Conservation (phyloP, 2,797 vertebrate genomes). For the Cyprinella venusta region DNA sequence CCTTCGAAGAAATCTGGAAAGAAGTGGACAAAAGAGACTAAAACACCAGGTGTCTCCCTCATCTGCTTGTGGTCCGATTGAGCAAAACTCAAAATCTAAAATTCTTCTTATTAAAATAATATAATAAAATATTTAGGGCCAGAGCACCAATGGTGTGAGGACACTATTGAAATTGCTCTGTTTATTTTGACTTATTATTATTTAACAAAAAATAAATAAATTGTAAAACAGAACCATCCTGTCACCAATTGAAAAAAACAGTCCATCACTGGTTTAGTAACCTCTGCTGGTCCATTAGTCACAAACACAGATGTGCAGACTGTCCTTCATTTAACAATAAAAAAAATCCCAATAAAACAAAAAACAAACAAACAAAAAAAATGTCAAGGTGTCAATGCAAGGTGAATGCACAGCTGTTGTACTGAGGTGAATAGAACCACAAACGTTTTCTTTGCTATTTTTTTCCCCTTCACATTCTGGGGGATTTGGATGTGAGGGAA, state of each 20-base stretch:
- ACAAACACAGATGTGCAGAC: slow-evolving; percentile 23
- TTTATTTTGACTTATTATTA: not conserved
- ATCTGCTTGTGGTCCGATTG: too few species aligned
- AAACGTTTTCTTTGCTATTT: slow-evolving; percentile 4
- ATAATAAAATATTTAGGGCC: too few species aligned
- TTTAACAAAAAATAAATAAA: not conserved
- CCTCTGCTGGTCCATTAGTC: not conserved
- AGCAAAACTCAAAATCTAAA: not conserved
- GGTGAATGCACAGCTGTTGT: slow-evolving; percentile 19
- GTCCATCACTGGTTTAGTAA: not conserved
- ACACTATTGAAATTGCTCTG: too few species aligned
- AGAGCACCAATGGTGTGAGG: too few species aligned
- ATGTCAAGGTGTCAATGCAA: slow-evolving; percentile 5
- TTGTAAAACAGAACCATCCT: not conserved
- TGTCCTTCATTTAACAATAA: slow-evolving; percentile 20
- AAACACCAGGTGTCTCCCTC: too few species aligned
- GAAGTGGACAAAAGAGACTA: too few species aligned
- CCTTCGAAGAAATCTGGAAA: too few species aligned
- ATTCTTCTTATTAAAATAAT: not conserved
- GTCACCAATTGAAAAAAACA: too few species aligned
- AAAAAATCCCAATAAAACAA: slow-evolving; percentile 9
- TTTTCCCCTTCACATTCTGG: not conserved
- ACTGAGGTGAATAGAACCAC: not conserved
- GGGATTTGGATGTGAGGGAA: slow-evolving; percentile 37
- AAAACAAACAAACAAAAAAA: too few species aligned